Evolutionary conservation across 2,797 vertebrate species (phyloP).

Genomic region (Chelidonichthys spinosus): DNA sequence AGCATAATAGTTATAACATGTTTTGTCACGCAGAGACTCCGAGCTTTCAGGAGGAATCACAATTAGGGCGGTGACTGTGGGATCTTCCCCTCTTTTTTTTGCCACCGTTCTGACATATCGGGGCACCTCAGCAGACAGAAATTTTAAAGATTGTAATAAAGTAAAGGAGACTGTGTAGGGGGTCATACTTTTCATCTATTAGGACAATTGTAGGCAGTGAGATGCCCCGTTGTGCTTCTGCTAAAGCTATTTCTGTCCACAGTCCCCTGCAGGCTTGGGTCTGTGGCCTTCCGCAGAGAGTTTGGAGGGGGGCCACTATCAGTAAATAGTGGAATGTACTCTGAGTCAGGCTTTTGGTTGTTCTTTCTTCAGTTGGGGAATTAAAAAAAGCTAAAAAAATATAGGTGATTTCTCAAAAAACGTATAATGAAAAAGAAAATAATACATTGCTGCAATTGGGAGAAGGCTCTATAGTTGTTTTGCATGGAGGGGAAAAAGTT

Average conservation of each 20-base stretch:
- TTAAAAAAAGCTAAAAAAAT: background rate
- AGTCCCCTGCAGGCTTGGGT: conserved; percentile 52
- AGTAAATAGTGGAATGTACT: conserved; percentile 38
- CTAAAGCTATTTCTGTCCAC: conserved; percentile 63
- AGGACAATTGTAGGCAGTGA: conserved; percentile 49
- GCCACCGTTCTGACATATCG: conserved; percentile 55
- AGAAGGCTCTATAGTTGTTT: conserved; percentile 26
- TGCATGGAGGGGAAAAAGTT: conserved; percentile 32
- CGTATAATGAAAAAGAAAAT: background rate
- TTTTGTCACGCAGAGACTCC: conserved; percentile 67
- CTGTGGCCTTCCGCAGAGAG: conserved; percentile 44
- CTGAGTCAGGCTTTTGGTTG: conserved; percentile 17
- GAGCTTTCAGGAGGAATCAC: conserved; percentile 75
- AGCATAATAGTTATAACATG: conserved; percentile 59
- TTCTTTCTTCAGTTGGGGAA: background rate
- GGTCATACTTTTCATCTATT: conserved; percentile 54
- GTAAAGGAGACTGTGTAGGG: conserved; percentile 28
- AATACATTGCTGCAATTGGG: background rate
- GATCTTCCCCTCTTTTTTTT: conserved; percentile 42
- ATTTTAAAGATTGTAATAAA: conserved; percentile 72
- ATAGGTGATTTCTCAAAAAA: background rate
- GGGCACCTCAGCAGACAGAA: conserved; percentile 61
- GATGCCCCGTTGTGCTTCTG: conserved; percentile 63
- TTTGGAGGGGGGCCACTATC: background rate
- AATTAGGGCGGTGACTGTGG: conserved; percentile 68